A percentile compares a stretch with the other conserved stretches of the same genome.
These are phyloP conservation scores for Phacellophora camtschatica DNA, from an alignment of 30 jellyfish, hydroid and myxozoan species.

Conservation along the genomic window DNA sequence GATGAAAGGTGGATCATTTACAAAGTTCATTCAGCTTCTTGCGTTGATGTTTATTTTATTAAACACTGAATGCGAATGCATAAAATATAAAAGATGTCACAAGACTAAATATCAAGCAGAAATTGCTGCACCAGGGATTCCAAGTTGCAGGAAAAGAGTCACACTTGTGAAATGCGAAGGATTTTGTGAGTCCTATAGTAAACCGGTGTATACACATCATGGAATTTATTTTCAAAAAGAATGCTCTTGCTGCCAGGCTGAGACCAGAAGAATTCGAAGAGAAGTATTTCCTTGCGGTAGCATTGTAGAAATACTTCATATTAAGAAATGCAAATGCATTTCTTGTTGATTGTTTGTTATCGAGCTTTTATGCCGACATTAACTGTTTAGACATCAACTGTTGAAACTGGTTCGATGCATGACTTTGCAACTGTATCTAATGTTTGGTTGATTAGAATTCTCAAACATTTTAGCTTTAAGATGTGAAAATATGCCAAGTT, in stretches of 20 bases:
- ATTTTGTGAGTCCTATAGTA: slow-evolving; percentile 49
- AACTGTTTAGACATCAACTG: neutral
- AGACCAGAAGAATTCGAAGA: neutral
- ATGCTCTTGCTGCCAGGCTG: slow-evolving; percentile 84
- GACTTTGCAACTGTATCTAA: too few relatives aligned
- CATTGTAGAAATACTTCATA: slow-evolving; percentile 38
- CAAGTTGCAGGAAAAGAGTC: slow-evolving; percentile 56
- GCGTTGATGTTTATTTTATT: too few relatives aligned
- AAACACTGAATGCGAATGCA: slow-evolving; percentile 10
- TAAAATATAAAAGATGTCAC: slow-evolving; percentile 61
- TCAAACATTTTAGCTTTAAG: too few relatives aligned
- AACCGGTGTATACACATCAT: slow-evolving; percentile 14
- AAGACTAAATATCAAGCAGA: slow-evolving; percentile 52
- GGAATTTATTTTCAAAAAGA: slow-evolving; percentile 42
- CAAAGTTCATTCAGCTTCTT: too few relatives aligned
- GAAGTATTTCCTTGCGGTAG: slow-evolving; percentile 76
- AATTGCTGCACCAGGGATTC: slow-evolving; percentile 76
- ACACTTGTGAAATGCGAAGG: slow-evolving; percentile 81
- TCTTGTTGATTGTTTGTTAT: slow-evolving; percentile 48
- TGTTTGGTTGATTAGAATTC: too few relatives aligned
- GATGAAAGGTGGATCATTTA: too few relatives aligned
- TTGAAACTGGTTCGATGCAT: too few relatives aligned
- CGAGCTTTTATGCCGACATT: neutral
- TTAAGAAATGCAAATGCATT: slow-evolving; percentile 63
- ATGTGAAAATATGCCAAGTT: too few relatives aligned